These are phyloP conservation scores for Falco peregrinus DNA, from an alignment of 2,797 vertebrate genomes.

Conservation along the genomic window DNA sequence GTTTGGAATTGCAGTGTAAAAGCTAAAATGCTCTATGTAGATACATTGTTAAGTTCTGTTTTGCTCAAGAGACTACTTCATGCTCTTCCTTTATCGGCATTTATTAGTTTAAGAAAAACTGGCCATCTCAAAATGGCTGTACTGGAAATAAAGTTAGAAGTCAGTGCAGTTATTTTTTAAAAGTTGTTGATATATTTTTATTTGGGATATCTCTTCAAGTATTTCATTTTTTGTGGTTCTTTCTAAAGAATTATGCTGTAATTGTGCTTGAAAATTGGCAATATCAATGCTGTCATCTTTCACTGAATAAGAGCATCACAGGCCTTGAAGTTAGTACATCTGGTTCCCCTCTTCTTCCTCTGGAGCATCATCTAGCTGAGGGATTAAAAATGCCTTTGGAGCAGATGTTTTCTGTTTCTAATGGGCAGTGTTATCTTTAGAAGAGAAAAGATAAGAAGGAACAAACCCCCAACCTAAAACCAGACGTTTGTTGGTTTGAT, in stretches of 20 bases:
- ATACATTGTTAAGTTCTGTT: not conserved
- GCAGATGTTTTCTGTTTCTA: not conserved
- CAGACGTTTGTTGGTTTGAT: accelerated
- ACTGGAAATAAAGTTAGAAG: not conserved
- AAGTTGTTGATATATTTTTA: not conserved
- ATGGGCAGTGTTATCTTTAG: not conserved
- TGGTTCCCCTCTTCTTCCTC: not conserved
- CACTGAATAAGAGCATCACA: not conserved
- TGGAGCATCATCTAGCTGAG: not conserved
- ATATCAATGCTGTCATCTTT: not conserved
- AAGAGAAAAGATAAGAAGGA: not conserved
- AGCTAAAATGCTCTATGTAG: not conserved
- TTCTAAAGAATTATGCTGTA: not conserved
- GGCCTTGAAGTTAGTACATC: not conserved
- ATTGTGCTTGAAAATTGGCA: not conserved
- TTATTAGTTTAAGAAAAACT: not conserved
- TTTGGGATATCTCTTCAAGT: not conserved
- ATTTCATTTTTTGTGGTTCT: not conserved
- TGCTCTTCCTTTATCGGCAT: not conserved
- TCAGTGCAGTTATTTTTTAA: not conserved
- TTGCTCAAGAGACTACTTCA: not conserved
- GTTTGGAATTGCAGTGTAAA: not conserved
- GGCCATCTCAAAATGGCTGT: not conserved
- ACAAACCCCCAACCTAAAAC: not conserved
- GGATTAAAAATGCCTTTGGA: not conserved